Evolutionary conservation across 2,113 vertebrate species (phyloP), one percentile per base, ranked within the genome.

Genomic region (Burhinus oedicnemus): DNA sequence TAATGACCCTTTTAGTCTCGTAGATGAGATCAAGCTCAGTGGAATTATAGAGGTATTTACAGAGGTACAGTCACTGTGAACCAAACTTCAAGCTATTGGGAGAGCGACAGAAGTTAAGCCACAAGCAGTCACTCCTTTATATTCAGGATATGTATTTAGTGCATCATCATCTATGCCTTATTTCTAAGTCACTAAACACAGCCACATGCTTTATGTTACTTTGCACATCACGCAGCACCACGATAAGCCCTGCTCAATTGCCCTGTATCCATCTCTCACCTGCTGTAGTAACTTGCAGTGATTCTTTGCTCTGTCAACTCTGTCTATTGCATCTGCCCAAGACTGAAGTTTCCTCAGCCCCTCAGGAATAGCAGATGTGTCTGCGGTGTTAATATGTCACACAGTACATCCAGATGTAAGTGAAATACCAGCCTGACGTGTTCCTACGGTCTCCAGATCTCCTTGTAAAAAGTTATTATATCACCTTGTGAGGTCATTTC

Each of bases 221-320:
- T 71, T 54, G 47, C 44, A 82, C 19, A 38, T 82, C 88, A 64
- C 2, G 1, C 78, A 76, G 62, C 60, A 90, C 42, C 64, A 30
- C 1, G 13, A 83, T 61, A 81, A 86, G 69, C 9, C 45, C 52
- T 54, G 16, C 64, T 94, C 80, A 88, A 66, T 65, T 95, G 66
- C 86, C 40, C 22, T 87, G 92, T 30, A 96, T 80, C 55, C 66
- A 74, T 95, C 75, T 97, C 97, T 93, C 77, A 58, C 85, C 91
- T 93, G 75, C 51, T 90, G 5, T 38, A 74, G 70, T 66, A 97
- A 92, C 47, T 22, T 79, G 40, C 2, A 5, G 78, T 74, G 62
- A 90, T 78, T 87, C 88, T 94, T 90, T 77, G 78, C 71, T 61
- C 64, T 95, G 90, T 97, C 89, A 98, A 65, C 72, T 47, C n/a